Evolutionary conservation across 2,888 invertebrate genomes (phyloP), one percentile per base, ranked within the genome.

Genomic region (Melanostoma mellinum): DNA sequence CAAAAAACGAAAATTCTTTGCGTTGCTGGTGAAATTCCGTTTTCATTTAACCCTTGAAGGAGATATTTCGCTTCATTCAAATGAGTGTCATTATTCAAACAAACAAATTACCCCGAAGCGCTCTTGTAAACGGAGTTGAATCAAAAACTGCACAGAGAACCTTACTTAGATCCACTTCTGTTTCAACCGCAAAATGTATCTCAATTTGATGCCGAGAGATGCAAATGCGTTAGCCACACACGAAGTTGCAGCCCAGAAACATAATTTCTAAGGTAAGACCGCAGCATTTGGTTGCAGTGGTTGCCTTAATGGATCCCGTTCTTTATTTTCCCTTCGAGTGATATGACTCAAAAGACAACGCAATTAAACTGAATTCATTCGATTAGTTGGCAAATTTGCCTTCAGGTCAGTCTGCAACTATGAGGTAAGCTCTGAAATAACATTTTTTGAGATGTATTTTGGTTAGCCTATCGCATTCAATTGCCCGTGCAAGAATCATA

Each of bases 191-290:
- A 48, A 30, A 67, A 60, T 68, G 73, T 50, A 78, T 82, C 78
- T 82, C 68, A 78, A 82, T 82, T 73, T 68, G 68, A 73, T 82
- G 77, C 72, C 63, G 4, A 8, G 30, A 68, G 77, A 78, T 82
- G 73, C 78, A 82, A 82, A 82, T 82, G 73, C 61, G 67, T 78
- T 69, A 82, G 78, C 82, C 82, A 82, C 82, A 82, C 82, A 82
- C 82, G 82, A 73, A 68, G 82, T 56, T 73, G 50, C 33, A 61
- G 10, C 38, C 67, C 50, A 44, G 55, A 63, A 55, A 63, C 68
- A 46, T 63, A 78, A 60, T 73, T 67, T 68, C 61, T 63, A 58
- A 53, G 60, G 32, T 33, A 6, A 38, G 32, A 78, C 68, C 48
- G 35, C 35, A 55, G 30, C 40, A 63, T 38, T 48, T 52, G 2